phyloP scores from a whole-genome alignment of 1,140 invertebrate species.

The Chironomus striatipennis region DNA sequence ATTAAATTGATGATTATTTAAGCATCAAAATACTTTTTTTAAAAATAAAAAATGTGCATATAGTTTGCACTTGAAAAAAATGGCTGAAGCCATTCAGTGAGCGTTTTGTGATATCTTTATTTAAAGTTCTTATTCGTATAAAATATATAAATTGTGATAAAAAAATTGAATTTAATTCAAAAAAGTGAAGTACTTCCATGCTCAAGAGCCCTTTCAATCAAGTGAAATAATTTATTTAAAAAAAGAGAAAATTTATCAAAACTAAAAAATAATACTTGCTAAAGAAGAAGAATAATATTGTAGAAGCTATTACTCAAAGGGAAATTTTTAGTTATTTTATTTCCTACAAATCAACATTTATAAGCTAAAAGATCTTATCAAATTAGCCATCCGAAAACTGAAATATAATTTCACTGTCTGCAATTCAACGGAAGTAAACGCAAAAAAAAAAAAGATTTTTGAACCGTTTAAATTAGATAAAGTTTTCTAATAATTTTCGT shows the following conservation, averaged over 20 bases:
- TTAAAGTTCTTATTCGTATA: not conserved
- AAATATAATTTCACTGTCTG: too few species aligned
- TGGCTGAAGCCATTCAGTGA: not conserved
- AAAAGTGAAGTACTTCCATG: not conserved
- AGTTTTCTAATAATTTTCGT: too few species aligned
- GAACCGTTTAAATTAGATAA: too few species aligned
- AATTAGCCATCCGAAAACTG: too few species aligned
- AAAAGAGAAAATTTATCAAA: not conserved
- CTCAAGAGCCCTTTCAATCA: not conserved
- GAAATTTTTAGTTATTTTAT: too few species aligned
- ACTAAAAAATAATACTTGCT: not conserved
- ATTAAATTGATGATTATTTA: not conserved
- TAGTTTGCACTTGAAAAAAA: not conserved
- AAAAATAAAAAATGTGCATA: not conserved
- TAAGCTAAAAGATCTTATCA: too few species aligned
- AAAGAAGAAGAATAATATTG: too few species aligned
- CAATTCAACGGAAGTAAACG: too few species aligned
- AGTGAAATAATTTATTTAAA: constrained; percentile 11
- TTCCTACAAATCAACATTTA: too few species aligned
- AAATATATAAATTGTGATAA: not conserved
- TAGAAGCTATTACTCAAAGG: too few species aligned
- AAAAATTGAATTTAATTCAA: not conserved
- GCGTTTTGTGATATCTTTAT: not conserved
- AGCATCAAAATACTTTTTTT: not conserved
- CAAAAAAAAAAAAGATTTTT: too few species aligned